A percentile compares a stretch with the other conserved stretches of the same genome.
Conservation (phyloP, 2,888 invertebrate genomes). For the Pherbina coryleti region DNA sequence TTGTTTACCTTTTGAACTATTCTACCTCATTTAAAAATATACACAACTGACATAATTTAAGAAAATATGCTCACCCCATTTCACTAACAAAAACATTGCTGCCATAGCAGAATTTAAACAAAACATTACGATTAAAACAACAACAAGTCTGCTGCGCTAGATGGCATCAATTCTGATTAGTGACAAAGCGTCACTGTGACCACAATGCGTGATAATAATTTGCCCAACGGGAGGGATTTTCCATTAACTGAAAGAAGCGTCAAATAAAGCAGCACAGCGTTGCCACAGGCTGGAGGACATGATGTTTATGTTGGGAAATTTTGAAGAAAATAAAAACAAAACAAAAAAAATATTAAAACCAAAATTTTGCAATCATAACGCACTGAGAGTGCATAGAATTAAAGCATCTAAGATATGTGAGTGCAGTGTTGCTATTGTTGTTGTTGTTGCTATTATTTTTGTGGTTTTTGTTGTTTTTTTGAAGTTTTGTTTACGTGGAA, state of each 20-base stretch:
- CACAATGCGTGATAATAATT: not conserved
- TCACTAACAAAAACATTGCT: too few species aligned
- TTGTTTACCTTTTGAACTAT: too few species aligned
- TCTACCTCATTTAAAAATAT: too few species aligned
- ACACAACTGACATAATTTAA: too few species aligned
- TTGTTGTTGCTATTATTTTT: too few species aligned
- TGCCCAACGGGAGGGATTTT: not conserved
- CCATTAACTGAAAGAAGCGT: not conserved
- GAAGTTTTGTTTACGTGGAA: not conserved
- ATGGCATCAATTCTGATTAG: constrained; percentile 23
- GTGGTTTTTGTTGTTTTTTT: constrained; percentile 1
- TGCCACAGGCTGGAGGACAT: not conserved
- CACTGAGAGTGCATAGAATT: not conserved
- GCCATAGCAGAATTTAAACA: too few species aligned
- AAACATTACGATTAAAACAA: not conserved
- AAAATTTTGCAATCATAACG: not conserved
- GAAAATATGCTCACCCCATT: too few species aligned
- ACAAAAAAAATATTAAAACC: not conserved
- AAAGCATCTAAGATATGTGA: not conserved
- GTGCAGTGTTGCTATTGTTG: not conserved
- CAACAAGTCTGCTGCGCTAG: not conserved
- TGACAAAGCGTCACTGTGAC: constrained; percentile 1
- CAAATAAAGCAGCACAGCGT: not conserved
- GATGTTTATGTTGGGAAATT: not conserved
- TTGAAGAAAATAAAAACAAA: not conserved